Base-by-base conservation (phyloP, 1,140 invertebrate species). In the Macrosteles quadrilineatus region DNA sequence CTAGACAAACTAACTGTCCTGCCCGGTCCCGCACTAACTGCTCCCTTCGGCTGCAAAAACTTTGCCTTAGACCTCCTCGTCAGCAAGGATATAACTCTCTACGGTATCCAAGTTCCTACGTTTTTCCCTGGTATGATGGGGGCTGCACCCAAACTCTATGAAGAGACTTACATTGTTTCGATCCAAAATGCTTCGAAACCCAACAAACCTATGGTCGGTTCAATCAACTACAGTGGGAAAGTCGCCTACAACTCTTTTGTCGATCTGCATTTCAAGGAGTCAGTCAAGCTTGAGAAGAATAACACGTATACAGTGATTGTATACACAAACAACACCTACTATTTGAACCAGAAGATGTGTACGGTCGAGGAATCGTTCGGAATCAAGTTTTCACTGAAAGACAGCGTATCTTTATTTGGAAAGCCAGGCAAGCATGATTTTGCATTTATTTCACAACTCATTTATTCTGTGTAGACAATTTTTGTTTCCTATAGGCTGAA, bases 281-380 rank as follows among this genome's bases (percentile, higher is more conserved):
- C 21, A 1, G 27, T 69, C 14, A 69, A 29, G 27, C 27, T 69
- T n/a, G 55, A 69, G 23, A 69, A 69, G 36, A 69, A 69, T 55
- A n/a, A 4, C 27, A 47, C 40, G 14, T 69, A 69, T 14, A 45
- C 57, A 11, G 25, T 69, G 21, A 55, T 63, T 25, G 36, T 69
- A 19, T 69, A 69, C 25, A 69, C 68, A 19, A 69, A 50, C 36
- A 69, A 69, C 57, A 63, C 25, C 3, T 69, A 69, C 30, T 69
- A 63, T 30, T 21, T 69, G 27, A 69, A 63, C 27, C 57, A 69
- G 36, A 69, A 62, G 36, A 14, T 69, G 6, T 47, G 57, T 29
- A 47, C 57, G 1, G 36, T 43, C 9, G 68, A 69, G 57, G 68
- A 69, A 27, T 43, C 27, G 27, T 23, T 23, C 2, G 40, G 53